Base-by-base conservation (phyloP, 2,113 vertebrate genomes). In the Rhipidura dahli region DNA sequence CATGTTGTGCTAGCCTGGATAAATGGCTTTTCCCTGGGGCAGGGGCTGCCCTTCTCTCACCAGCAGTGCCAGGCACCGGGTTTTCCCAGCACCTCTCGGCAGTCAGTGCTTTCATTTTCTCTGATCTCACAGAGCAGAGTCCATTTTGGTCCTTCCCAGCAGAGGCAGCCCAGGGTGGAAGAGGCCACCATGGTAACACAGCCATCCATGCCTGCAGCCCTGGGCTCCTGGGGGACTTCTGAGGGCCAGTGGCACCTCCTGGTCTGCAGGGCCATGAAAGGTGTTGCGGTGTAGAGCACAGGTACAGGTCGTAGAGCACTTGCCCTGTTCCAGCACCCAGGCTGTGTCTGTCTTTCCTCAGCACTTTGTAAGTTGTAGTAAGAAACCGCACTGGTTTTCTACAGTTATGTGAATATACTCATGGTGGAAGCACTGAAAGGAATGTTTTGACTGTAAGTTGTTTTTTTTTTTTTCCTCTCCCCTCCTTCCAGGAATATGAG, bases 401-500 rank as follows among this genome's bases (percentile, higher is more conserved):
- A 23, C 35, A 16, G 56, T 64, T 87, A 28, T 42, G 9, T 84
- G 53, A 91, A 71, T 44, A 40, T 15, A 56, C 31, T 64, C 31
- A 40, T 73, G 79, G 72, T 96, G 75, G 91, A 83, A 96, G 82
- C 77, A 69, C 56, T 63, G 71, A 94, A 91, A 91, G 59, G 59
- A 93, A 64, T 61, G 76, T 84, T 95, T 88, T 95, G 84, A 64
- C 76, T 96, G 65, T 71, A 82, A 69, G 37, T 12, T 17, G 44
- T 27, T 49, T 1, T 16, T 18, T 28, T 15, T 24, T 44, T 60
- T 77, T 84, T 84, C 40, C 42, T 35, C 51, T 35, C 19, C 10
- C 11, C 50, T 93, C 83, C 40, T 85, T 94, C 47, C 98, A 99
- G 99, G 98, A 98, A 53, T 99, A 99, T 30, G 99, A 99, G 94